Base-by-base conservation (phyloP, 2,797 vertebrate species). In the Peromyscus attwateri region DNA sequence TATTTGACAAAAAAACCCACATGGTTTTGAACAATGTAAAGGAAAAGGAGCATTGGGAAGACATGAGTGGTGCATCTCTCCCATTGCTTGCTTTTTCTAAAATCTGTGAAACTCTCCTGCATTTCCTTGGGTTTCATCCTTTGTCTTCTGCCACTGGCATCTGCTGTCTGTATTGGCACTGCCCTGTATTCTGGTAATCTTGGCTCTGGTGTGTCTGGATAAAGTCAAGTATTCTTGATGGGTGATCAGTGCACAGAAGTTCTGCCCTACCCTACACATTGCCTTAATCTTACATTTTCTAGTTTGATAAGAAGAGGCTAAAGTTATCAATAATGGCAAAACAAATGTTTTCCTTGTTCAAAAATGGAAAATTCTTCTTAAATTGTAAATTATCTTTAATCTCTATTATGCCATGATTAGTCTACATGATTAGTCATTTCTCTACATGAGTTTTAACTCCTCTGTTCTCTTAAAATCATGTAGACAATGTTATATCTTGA, bases 381-480 rank as follows among this genome's bases (percentile, higher is more conserved):
- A 92, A 46, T 83, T 60, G 0, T 14, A 52, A 95, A 77, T 43
- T 62, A 68, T 23, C 21, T 46, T 90, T 43, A 89, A 89, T 95
- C 64, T 75, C 37, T 81, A 57, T 60, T 83, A 82, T 79, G 14
- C 46, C 5, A 60, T 37, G 3, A 62, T 80, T 94, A 55, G 52
- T 55, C 52, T 55, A 55, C 52, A 55, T 55, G 52, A 55, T 16
- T 55, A 62, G 1, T 55, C 29, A 71, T 88, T 82, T 81, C 43
- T 37, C 17, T 82, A n/a, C 27, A 85, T 85, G 64, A 43, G 12
- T 91, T 97, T 79, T 92, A 81, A 84, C 13, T 85, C 37, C 31
- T 8, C n/a, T 79, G 31, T 70, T 2, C 3, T 66, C 68, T 93
- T 62, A 87, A 60, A 60, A 87, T 92, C 93, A 81, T 82, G 21